Base-by-base conservation (phyloP, 2,888 invertebrate species). In the Sinhomidia bicolor region DNA sequence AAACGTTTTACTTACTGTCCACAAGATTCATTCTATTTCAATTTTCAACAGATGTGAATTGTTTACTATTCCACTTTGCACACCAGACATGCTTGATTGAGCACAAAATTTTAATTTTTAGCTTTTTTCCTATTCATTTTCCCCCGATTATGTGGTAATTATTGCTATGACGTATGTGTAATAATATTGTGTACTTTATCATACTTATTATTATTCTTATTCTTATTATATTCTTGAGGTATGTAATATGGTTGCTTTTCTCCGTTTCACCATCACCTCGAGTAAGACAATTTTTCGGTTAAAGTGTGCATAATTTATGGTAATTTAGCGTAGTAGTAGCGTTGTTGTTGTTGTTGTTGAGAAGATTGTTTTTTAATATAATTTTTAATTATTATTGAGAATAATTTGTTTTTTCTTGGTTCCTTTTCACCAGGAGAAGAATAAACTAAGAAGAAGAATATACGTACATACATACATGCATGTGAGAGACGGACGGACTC, bases 401-500 rank as follows among this genome's bases (percentile, higher is more conserved):
- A 29, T 60, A 60, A 26, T 60, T 26, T 29, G 9, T 36, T 9
- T 47, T 26, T 47, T 47, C 17, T 74, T 74, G 74, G 74, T 74
- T 74, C 74, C 74, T 47, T 74, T 26, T 47, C 47, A 74, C 23
- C 47, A 74, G 74, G 74, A 71, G 36, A 68, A 12, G 47, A 47
- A 3, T 74, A 57, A 78, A 78, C 32, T 36, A 44, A 71, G 71
- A 23, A n/a, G 51, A 78, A 57, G 54, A 54, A 20, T 74, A 26
- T 74, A 23, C 7, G 41, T 44, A 71, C 20, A n/a, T 71, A 23
- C 20, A 71, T 71, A 44, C 14, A 80, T 57, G 41, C 26, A 71
- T 51, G 17, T 51, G 83, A 71, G 41, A 68, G 41, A 85, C 89
- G 89, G 89, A 89, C 89, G 89, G 89, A 89, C 74, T 89, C 82